Evolutionary conservation across 1,140 invertebrate genomes (phyloP), one percentile per base, ranked within the genome.

Genomic region (Neodiprion lecontei): DNA sequence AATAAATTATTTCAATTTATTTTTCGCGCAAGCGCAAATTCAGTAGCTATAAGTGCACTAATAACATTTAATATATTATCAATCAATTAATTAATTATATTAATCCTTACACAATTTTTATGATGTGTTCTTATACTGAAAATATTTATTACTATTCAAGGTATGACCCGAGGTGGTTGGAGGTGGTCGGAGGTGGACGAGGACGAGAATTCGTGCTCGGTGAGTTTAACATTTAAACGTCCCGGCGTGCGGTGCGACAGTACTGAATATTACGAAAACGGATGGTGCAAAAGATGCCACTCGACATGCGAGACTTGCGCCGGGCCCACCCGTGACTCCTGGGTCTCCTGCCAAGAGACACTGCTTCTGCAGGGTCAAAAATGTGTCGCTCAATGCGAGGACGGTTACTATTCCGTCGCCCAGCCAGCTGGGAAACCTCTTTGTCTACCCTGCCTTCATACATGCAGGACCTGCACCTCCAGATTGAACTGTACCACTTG

Each of bases 401-500:
- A 91, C 69, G 94, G 94, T 0, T 94, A 89, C 81, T 96, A 92
- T 80, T 86, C 85, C 8, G 79, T 86, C 5, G 81, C 82, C 0
- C 88, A 92, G 73, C 92, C 93, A 68, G 82, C 79, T 73, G 85
- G 85, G 4, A 90, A 90, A 9, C 91, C 92, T 1, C 85, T 91
- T 1, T 96, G 95, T 81, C 88, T 92, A 1, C 93, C 92, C 1
- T 97, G 95, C 81, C 80, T 94, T 53, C 94, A 95, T 79, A 94
- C 94, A 0, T 97, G 95, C 83, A 89, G 90, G 0, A 91, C 92
- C 23, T 97, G 95, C 81, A 91, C 92, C 2, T 94, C 94, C 0
- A 90, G 93, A 73, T 89, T 93, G 65, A 95, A 95, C 78, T 97
- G 96, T 80, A 95, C 93, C 1, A 89, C 92, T 3, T 96, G 96